Evolutionary conservation across 2,888 invertebrate genomes (phyloP).

Genomic region (Noctua comes): DNA sequence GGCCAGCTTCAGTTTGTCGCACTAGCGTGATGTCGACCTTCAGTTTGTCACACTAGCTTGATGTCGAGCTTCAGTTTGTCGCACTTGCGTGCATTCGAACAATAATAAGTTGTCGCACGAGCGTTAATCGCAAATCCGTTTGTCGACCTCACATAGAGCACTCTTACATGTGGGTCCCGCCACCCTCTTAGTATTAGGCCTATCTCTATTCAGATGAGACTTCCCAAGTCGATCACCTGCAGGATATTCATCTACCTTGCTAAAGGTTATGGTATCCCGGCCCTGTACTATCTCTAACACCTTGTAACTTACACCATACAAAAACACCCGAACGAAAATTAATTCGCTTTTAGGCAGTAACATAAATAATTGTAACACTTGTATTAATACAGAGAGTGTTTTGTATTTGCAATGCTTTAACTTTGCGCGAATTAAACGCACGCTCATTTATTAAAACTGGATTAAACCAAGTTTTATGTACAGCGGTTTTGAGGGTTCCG

Average conservation of each 20-base stretch:
- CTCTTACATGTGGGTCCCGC: neutral
- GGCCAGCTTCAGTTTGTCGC: too few species aligned
- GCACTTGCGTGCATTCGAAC: too few species aligned
- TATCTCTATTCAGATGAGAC: neutral
- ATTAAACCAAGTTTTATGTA: slow-evolving; percentile 13
- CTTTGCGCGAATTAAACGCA: slow-evolving; percentile 38
- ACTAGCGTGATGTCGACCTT: too few species aligned
- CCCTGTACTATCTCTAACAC: neutral
- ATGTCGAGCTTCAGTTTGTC: too few species aligned
- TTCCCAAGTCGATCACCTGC: neutral
- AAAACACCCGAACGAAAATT: slow-evolving; percentile 67
- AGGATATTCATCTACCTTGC: neutral
- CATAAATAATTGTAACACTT: slow-evolving; percentile 70
- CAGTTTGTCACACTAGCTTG: too few species aligned
- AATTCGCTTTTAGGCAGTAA: slow-evolving; percentile 73
- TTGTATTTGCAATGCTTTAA: slow-evolving; percentile 23
- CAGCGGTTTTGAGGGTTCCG: neutral
- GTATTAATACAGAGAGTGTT: slow-evolving; percentile 50
- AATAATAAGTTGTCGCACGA: too few species aligned
- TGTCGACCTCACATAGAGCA: too few species aligned
- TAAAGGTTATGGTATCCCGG: neutral
- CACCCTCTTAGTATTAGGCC: too few species aligned
- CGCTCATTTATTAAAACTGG: slow-evolving; percentile 31
- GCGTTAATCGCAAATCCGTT: too few species aligned
- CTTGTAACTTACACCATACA: slow-evolving; percentile 31